Percentiles rank a stretch among this genome's conserved stretches.
Conservation (phyloP, 2,888 invertebrate genomes). For the Cloeon dipterum region DNA sequence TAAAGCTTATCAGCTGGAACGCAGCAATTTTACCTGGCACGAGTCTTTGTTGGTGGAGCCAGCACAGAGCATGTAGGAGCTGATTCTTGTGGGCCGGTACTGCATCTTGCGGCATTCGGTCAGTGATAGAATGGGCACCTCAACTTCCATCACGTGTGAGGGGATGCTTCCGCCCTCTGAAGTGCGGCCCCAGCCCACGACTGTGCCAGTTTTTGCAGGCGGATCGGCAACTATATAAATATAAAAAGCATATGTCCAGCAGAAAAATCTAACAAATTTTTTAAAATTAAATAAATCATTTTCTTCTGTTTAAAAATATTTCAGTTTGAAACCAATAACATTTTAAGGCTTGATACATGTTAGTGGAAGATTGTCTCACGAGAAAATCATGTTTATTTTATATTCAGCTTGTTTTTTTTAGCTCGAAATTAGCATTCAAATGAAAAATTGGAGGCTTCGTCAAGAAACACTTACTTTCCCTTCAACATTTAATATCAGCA, state of each 20-base stretch:
- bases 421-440: too few relatives aligned
- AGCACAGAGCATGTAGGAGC: conserved; percentile 67
- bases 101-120: conserved; percentile 61
- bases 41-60: conserved; percentile 62
- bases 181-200: conserved; percentile 70
- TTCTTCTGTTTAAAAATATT: too few relatives aligned
- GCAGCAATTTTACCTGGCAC: conserved; percentile 28
- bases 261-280: neutral
- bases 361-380: too few relatives aligned
- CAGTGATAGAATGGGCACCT: conserved; percentile 59
- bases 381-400: too few relatives aligned
- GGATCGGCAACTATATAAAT: conserved; percentile 36
- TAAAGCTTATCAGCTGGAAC: neutral
- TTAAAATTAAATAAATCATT: neutral
- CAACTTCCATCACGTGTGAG: conserved; percentile 56
- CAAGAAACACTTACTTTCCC: too few relatives aligned
- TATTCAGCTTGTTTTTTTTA: too few relatives aligned
- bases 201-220: conserved; percentile 47
- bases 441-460: too few relatives aligned
- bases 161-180: conserved; percentile 62
- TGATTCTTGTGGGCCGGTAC: conserved; percentile 61
- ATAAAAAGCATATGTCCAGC: conserved; percentile 3
- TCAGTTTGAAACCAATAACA: too few relatives aligned
- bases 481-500: too few relatives aligned
- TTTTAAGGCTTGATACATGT: too few relatives aligned